Evolutionary conservation across 2,797 vertebrate genomes (phyloP).

Genomic region (Xenops minutus): DNA sequence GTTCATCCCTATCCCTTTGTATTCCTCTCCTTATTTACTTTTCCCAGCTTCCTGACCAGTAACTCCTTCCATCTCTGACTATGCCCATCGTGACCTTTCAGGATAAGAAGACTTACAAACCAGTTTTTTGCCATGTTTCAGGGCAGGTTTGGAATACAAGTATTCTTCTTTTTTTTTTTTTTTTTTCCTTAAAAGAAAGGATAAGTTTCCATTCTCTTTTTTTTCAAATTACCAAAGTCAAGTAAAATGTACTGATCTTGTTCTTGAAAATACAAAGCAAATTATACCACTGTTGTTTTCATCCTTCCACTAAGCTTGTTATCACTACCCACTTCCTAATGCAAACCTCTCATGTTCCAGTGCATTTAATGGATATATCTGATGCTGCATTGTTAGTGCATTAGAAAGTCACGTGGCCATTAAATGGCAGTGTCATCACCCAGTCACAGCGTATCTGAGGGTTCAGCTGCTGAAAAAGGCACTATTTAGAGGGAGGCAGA

Average conservation of each 20-base stretch:
- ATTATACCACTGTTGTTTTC: not conserved
- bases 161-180: rapidly evolving
- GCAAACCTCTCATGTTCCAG: not conserved
- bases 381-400: not conserved
- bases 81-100: not conserved
- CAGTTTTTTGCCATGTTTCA: not conserved
- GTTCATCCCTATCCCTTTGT: not conserved
- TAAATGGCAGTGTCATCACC: not conserved
- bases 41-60: not conserved
- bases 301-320: not conserved
- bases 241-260: not conserved
- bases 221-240: not conserved
- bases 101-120: not conserved
- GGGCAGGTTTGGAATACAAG: not conserved
- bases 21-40: not conserved
- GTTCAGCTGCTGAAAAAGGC: not conserved
- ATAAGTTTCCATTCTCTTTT: not conserved
- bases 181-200: not conserved
- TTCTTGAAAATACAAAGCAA: not conserved
- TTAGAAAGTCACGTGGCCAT: not conserved
- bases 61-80: not conserved
- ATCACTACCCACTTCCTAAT: not conserved
- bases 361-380: not conserved
- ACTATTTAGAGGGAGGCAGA: not conserved
- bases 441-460: not conserved